Base-by-base conservation (phyloP, 2,113 vertebrate genomes). In the Embiotoca jacksoni region DNA sequence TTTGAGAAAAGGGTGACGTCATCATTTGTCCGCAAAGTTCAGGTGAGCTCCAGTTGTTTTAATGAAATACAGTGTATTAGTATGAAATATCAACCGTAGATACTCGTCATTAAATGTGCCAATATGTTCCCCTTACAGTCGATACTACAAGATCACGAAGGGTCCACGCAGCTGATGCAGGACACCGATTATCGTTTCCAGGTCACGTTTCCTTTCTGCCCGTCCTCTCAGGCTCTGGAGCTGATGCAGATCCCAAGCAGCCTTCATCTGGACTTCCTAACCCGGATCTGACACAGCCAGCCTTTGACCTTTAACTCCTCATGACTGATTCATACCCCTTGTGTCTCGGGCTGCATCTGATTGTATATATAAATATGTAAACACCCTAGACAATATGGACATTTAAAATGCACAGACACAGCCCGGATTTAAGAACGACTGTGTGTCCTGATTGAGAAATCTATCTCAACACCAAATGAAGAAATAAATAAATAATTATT, bases 1-100 rank as follows among this genome's bases (percentile, higher is more conserved):
- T 99, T 99, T 81, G 98, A 99, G 95, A 99, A 99, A 93, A 94
- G 98, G 59, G 96, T 99, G 60, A 68, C 96, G 3, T 96, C 97
- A 0, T 96, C 98, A 0, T 99, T 99, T 56, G 97, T 99, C 49
- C 97, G 97, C 41, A 98, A 98, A 92, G 97, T 99, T 60, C 98
- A 99, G 96, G 98, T 97, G 80, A 93, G 89, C 14, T 14, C 0
- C 8, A 0, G 0, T 41, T 65, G 0, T 23, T 41, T 74, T 7
- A 32, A 11, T 15, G 16, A n/a, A 31, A 30, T 44, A 44, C 41
- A 44, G 10, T 11, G 13, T 3, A 3, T 44, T 44, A 11, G 10
- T 11, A 11, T 0, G 10, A 44, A 44, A 44, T 41, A 3, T 3
- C 13, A 6, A 4, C 10, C 30, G 50, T 39, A 32, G 5, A 7